Evolutionary conservation across 2,797 vertebrate genomes (phyloP).

Genomic region (Alfaro cultratus): DNA sequence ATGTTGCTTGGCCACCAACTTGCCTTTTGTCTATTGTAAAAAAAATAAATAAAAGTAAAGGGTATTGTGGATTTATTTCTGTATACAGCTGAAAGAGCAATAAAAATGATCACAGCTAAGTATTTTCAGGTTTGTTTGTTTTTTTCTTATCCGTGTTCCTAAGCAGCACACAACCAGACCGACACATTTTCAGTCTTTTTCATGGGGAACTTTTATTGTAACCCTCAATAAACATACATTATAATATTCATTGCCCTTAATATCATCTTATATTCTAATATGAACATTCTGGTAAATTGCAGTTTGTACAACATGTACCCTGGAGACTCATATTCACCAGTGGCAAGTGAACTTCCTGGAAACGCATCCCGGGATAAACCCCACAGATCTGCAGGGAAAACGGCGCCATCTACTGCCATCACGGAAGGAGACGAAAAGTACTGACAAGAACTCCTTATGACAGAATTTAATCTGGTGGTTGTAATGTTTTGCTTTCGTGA

Average conservation of each 20-base stretch:
- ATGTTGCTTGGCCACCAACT: constrained; percentile 81
- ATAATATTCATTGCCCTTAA: constrained; percentile 87
- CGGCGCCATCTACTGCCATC: background rate
- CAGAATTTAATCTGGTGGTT: background rate
- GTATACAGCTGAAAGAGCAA: constrained; percentile 78
- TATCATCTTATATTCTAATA: constrained; percentile 84
- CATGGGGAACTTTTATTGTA: constrained; percentile 88
- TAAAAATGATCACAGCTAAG: constrained; percentile 76
- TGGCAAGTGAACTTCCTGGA: constrained; percentile 63
- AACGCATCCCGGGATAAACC: constrained; percentile 36
- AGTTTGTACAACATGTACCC: constrained; percentile 79
- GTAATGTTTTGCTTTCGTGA: constrained; percentile 4
- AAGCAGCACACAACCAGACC: constrained; percentile 41
- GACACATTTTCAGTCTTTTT: constrained; percentile 86
- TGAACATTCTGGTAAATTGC: constrained; percentile 82
- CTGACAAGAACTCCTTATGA: background rate
- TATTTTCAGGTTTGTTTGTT: constrained; percentile 16
- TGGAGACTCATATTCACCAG: constrained; percentile 65
- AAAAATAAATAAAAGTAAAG: constrained; percentile 40
- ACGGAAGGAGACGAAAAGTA: background rate
- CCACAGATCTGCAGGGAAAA: constrained; percentile 13
- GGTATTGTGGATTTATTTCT: constrained; percentile 71
- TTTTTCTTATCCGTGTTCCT: constrained; percentile 31
- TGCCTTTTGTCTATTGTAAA: constrained; percentile 61
- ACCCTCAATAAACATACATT: constrained; percentile 85